Evolutionary conservation across 2,113 vertebrate genomes (phyloP), one percentile per base, ranked within the genome.

Genomic region (Silurus asotus): DNA sequence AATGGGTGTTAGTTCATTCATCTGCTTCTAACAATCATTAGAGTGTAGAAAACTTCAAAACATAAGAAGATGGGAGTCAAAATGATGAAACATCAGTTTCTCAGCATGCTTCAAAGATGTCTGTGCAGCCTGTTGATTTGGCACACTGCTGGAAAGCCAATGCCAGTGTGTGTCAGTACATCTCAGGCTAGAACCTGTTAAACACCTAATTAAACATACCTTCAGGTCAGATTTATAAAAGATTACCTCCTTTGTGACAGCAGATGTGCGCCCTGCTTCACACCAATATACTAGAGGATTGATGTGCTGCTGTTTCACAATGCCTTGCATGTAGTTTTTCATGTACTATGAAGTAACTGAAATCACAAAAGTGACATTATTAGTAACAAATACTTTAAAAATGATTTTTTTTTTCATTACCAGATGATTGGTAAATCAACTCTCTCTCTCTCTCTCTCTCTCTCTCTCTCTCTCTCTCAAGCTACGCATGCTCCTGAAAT

Each of bases 141-240:
- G 28, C 84, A 88, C 79, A 53, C 74, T 78, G 61, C 37, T 79
- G 79, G 65, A 81, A 90, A 88, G 59, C 58, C 28, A 48, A 65
- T 82, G 79, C 80, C 82, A 86, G 67, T 59, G 25, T 82, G 85
- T 84, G 74, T 86, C 83, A 87, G 74, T 65, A 82, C 37, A 55
- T 84, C 28, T 82, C 85, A 87, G 65, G 56, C 65, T 88, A 49
- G 48, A 89, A 89, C 81, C 56, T 90, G 88, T 86, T 83, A 90
- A 81, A 79, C 82, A 78, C 85, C 84, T 84, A 89, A 90, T 90
- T 89, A 86, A 88, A 88, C 23, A 81, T 81, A 75, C 82, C 88
- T 87, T 84, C 10, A 80, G 84, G 89, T 86, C 82, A 84, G 65
- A 90, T 86, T 87, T 86, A 61, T 79, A 84, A 67, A 81, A 86